These are phyloP conservation scores for Spisula solida DNA, from an alignment of 2,888 invertebrate species.

Conservation along the genomic window DNA sequence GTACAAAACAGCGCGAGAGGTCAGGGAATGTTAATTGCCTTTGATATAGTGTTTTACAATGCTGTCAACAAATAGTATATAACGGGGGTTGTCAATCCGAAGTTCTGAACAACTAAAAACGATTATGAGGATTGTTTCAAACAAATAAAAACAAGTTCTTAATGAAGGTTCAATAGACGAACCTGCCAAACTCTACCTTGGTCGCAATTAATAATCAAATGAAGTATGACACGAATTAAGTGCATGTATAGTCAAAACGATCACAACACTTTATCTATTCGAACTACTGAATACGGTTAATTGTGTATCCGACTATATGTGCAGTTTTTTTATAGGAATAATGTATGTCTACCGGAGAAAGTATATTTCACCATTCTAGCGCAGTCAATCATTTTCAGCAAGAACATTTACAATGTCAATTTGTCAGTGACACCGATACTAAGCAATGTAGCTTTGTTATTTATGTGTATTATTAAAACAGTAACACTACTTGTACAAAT, in stretches of 20 bases:
- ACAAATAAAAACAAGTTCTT: slow-evolving; percentile 39
- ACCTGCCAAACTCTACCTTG: slow-evolving; percentile 34
- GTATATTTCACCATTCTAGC: background rate
- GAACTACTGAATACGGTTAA: background rate
- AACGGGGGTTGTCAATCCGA: slow-evolving; percentile 53
- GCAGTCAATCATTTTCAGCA: background rate
- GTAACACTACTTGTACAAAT: background rate
- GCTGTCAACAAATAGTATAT: slow-evolving; percentile 60
- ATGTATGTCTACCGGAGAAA: background rate
- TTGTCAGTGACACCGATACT: background rate
- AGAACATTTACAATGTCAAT: background rate
- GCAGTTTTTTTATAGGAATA: slow-evolving; percentile 10
- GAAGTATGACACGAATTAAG: slow-evolving; percentile 17
- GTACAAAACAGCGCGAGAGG: slow-evolving; percentile 26
- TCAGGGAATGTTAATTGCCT: slow-evolving; percentile 46
- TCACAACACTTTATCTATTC: background rate
- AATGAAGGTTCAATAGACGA: slow-evolving; percentile 50
- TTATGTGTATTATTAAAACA: background rate
- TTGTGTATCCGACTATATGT: slow-evolving; percentile 21
- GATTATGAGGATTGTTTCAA: slow-evolving; percentile 53
- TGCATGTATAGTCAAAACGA: background rate
- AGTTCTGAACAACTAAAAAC: slow-evolving; percentile 62
- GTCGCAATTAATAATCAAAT: slow-evolving; percentile 44
- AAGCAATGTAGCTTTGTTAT: background rate
- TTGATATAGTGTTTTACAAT: slow-evolving; percentile 51